phyloP scores from a whole-genome alignment of 2,888 invertebrate genomes.

The Plagodis pulveraria region DNA sequence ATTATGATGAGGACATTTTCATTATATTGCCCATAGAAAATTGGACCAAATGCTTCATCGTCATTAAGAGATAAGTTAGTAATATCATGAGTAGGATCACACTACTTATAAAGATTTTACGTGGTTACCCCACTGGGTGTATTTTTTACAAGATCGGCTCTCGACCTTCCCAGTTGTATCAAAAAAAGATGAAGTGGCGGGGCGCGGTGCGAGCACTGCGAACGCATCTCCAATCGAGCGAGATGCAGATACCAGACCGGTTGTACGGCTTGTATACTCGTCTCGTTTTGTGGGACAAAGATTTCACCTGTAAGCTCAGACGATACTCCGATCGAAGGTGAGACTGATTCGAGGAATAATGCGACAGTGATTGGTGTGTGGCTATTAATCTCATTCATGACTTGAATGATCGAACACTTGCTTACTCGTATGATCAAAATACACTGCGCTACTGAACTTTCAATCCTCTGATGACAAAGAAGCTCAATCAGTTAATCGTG shows the following conservation, averaged over 20 bases:
- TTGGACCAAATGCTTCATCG: too few species aligned
- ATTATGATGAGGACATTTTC: too few species aligned
- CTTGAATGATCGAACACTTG: too few species aligned
- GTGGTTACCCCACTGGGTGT: constrained; percentile 31
- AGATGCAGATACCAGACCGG: constrained; percentile 51
- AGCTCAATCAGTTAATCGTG: too few species aligned
- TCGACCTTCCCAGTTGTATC: constrained; percentile 46
- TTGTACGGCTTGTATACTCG: constrained; percentile 11
- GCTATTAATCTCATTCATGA: too few species aligned
- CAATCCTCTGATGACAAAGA: too few species aligned
- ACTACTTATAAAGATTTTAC: too few species aligned
- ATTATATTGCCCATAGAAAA: too few species aligned
- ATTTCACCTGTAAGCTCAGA: constrained; percentile 49
- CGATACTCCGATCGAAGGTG: background rate
- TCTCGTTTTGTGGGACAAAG: constrained; percentile 55
- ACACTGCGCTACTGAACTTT: too few species aligned
- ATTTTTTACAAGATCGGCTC: constrained; percentile 28
- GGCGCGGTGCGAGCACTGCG: constrained; percentile 8
- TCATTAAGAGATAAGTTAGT: too few species aligned
- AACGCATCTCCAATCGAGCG: constrained; percentile 48
- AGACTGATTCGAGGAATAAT: constrained; percentile 1
- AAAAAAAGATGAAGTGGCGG: constrained; percentile 37
- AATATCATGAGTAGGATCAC: too few species aligned
- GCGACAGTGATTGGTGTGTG: background rate
- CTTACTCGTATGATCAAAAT: too few species aligned